Base-by-base conservation (phyloP, 2,888 invertebrate species). In the Petrolisthes manimaculis region DNA sequence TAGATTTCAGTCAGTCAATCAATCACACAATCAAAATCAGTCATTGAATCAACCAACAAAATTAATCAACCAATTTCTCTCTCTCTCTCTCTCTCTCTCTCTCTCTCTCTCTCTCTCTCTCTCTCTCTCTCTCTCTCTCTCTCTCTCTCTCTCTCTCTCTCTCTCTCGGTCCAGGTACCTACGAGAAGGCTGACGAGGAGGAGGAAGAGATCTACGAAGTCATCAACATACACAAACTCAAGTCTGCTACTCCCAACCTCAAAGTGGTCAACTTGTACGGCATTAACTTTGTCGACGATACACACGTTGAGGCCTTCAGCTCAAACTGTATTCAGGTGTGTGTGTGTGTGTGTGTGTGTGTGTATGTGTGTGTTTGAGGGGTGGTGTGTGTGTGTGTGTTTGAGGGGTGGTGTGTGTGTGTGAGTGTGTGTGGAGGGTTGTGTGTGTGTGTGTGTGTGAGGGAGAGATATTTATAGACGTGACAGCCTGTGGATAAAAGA, bases 201-300 rank as follows among this genome's bases (percentile, higher is more conserved):
- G 99, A 99, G 92, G 99, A 99, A 93, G 99, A 99, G 94, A 98
- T 99, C 92, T 99, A 99, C 93, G 99, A 99, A 93, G 98, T 98
- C 5, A 98, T 99, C 92, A 99, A 99, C 94, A 98, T 99, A 54
- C 98, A 99, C 93, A 99, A 99, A 93, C 94, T 99, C 86, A 99
- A 99, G 93, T 97, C 98, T 0, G 99, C 99, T 5, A 98, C 99
- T 0, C 99, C 99, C 0, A 99, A 99, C 94, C 94, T 99, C 90
- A 95, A 98, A 91, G 98, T 99, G 9, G 99, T 99, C 92, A 99
- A 99, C 93, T 94, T 99, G 82, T 99, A 99, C 93, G 99, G 99
- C 0, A 99, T 99, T 91, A 98, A 98, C 93, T 99, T 99, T 92
- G 97, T 99, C 8, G 99, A 99, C 92, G 99, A 99, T 94, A 97